Conservation (phyloP, 2,113 vertebrate species). For the human (Homo sapiens) region GRCh38 chrX:19652001-19652500, state of each 20-base stretch:
- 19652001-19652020: not conserved
- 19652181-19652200: constrained; percentile 4
- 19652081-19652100: not conserved
- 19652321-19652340: not conserved
- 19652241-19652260: not conserved
- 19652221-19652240: not conserved
- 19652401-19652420: not conserved
- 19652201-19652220: not conserved
- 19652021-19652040: not conserved
- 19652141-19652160: not conserved
- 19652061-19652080: not conserved
- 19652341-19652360: not conserved
- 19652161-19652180: not conserved
- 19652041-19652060: not conserved
- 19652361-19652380: constrained; percentile 3
- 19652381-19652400: not conserved
- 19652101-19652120: not conserved
- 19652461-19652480: not conserved
- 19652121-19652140: not conserved
- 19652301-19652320: not conserved
- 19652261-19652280: rapidly evolving
- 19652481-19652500: not conserved
- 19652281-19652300: not conserved
- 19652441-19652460: not conserved
- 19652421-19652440: not conserved